A percentile compares a stretch with the other conserved stretches of the same genome.
Conservation (phyloP, 2,888 invertebrate species). For the Pandemis heparana region DNA sequence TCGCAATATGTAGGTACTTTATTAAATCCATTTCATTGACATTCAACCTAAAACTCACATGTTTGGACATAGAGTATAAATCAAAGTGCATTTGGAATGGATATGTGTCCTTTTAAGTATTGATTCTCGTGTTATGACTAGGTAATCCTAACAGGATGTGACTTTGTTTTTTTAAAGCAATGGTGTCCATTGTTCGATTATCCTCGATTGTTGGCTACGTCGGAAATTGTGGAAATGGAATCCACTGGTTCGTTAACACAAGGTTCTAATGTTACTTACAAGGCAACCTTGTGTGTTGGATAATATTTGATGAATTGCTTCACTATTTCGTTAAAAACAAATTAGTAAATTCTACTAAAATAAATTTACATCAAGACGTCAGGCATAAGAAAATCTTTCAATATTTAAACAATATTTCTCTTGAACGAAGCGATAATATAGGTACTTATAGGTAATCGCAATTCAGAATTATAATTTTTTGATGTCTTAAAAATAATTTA, state of each 20-base stretch:
- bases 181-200: conserved; percentile 35
- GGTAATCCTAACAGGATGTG: conserved; percentile 34
- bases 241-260: not conserved
- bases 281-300: not conserved
- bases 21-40: not conserved
- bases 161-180: conserved; percentile 33
- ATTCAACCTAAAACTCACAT: not conserved
- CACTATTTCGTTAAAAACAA: not conserved
- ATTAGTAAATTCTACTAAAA: not conserved
- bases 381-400: too few species aligned
- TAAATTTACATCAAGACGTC: too few species aligned
- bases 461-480: too few species aligned
- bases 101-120: not conserved
- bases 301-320: too few species aligned
- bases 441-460: too few species aligned
- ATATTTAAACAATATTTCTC: too few species aligned
- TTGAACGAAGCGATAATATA: too few species aligned
- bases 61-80: not conserved
- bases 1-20: not conserved
- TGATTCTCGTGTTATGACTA: conserved; percentile 27
- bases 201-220: conserved; percentile 8
- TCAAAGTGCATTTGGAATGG: not conserved
- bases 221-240: conserved; percentile 23
- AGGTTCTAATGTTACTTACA: not conserved
- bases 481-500: not conserved